Evolutionary conservation across 2,797 vertebrate species (phyloP).

Genomic region (Chaetophractus vellerosus): DNA sequence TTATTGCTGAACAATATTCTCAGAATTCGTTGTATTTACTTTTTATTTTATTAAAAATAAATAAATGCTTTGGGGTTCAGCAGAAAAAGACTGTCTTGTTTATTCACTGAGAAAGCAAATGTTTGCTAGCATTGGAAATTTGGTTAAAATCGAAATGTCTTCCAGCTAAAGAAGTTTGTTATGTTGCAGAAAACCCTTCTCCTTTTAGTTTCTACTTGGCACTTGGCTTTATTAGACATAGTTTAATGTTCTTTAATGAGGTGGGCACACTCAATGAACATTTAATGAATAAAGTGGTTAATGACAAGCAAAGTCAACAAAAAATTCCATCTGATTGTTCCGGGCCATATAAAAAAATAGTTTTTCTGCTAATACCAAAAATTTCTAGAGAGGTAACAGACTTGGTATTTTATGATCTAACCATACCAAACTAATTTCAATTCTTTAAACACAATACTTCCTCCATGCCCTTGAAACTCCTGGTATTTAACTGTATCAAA

Average conservation of each 20-base stretch:
- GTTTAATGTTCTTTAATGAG: slow-evolving; percentile 37
- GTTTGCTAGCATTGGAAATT: background rate
- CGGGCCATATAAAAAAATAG: background rate
- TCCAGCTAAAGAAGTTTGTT: background rate
- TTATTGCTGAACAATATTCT: background rate
- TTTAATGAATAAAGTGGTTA: background rate
- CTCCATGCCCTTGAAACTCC: slow-evolving; percentile 27
- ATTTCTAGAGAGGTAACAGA: background rate
- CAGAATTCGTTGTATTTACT: background rate
- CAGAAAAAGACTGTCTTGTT: slow-evolving; percentile 19
- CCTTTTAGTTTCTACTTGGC: slow-evolving; percentile 29
- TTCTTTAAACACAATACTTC: slow-evolving; percentile 35
- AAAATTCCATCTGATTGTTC: slow-evolving; percentile 15
- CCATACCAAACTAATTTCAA: slow-evolving; percentile 14
- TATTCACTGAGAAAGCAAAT: slow-evolving; percentile 21
- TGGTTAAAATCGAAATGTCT: background rate
- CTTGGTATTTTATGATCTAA: slow-evolving; percentile 47
- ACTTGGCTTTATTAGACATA: slow-evolving; percentile 6
- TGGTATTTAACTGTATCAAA: background rate
- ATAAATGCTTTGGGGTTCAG: slow-evolving; percentile 27
- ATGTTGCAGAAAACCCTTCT: background rate
- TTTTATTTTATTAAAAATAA: slow-evolving; percentile 20
- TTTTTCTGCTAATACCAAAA: slow-evolving; percentile 45
- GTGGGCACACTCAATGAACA: background rate
- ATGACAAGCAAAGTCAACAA: slow-evolving; percentile 1